Percentiles rank a stretch among this genome's conserved stretches.
Evolutionary conservation across 2,888 invertebrate species (phyloP).

Genomic region (Erynnis tages): DNA sequence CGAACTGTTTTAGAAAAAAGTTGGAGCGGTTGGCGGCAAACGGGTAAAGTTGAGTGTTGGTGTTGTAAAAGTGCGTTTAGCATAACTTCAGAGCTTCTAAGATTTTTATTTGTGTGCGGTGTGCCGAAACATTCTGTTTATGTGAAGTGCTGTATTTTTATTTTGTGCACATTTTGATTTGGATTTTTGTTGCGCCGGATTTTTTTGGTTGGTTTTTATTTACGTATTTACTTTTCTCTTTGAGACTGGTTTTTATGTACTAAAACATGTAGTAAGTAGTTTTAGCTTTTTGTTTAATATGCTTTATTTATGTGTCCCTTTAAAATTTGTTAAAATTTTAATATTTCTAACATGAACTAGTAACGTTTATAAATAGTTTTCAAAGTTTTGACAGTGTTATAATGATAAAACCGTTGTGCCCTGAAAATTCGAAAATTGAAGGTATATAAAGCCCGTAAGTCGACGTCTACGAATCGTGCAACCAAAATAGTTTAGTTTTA

Average conservation of each 20-base stretch:
- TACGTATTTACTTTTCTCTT: slow-evolving; percentile 40
- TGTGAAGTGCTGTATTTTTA: slow-evolving; percentile 74
- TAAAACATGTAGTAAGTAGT: slow-evolving; percentile 24
- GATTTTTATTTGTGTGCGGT: slow-evolving; percentile 67
- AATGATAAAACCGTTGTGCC: no score
- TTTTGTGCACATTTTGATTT: slow-evolving; percentile 76
- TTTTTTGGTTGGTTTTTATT: slow-evolving; percentile 74
- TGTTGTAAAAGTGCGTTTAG: slow-evolving; percentile 66
- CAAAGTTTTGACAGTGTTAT: no score
- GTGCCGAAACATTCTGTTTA: slow-evolving; percentile 65
- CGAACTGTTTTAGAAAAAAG: slow-evolving; percentile 45
- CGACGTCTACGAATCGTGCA: no score
- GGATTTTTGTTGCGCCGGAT: slow-evolving; percentile 76
- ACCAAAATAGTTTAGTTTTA: slow-evolving; percentile 4
- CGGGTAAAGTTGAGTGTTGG: slow-evolving; percentile 78
- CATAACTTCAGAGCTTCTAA: slow-evolving; percentile 65
- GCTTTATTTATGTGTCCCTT: not conserved
- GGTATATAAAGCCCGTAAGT: no score
- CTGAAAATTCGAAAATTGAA: no score
- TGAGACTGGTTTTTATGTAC: slow-evolving; percentile 20
- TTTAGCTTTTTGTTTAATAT: slow-evolving; percentile 22
- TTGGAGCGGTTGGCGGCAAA: slow-evolving; percentile 68
- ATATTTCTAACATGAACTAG: no score
- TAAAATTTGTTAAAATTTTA: not conserved
- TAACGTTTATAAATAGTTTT: no score